Evolutionary conservation across 2,888 invertebrate genomes (phyloP), one percentile per base, ranked within the genome.

Genomic region (Meandrusa payeni): DNA sequence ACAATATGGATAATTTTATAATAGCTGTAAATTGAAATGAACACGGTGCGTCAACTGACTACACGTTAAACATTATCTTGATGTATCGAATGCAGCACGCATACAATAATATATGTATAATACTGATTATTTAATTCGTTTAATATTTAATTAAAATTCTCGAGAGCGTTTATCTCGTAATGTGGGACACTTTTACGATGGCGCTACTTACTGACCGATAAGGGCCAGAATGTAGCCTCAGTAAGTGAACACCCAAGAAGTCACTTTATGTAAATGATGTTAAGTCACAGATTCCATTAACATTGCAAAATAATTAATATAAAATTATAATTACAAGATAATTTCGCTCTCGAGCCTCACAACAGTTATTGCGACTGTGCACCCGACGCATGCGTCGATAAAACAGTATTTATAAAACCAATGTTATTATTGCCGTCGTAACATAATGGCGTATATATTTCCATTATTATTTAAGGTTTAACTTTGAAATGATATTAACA

Each of bases 101-200:
- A 81, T 74, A 79, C 80, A 76, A 77, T 81, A 82, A 76, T 76
- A 78, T 78, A 82, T 68, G 70, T 79, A 81, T 86, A 86, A 87
- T 86, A 87, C 87, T 86, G 87, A 87, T 86, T 80, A 83, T 87
- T 86, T 80, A 80, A 86, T 86, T 86, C 83, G 58, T 82, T 86
- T 86, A 83, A 86, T 86, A 85, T 87, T 86, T 86, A 85, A 87
- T 87, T 86, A 83, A 87, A 83, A 85, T 85, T 83, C 85, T 75
- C 78, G 70, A 72, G 76, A 82, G 74, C 76, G 76, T 77, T 87
- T 87, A 86, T 86, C 87, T 85, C 77, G 77, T 82, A 85, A 81
- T 83, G 86, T 85, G 76, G 86, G 85, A 86, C 86, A 85, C 82
- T 79, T 86, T 86, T 82, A 85, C 83, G 87, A 83, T 73, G 85